Evolutionary conservation across 2,113 vertebrate genomes (phyloP).

Genomic region (Ceuthmochares aereus): DNA sequence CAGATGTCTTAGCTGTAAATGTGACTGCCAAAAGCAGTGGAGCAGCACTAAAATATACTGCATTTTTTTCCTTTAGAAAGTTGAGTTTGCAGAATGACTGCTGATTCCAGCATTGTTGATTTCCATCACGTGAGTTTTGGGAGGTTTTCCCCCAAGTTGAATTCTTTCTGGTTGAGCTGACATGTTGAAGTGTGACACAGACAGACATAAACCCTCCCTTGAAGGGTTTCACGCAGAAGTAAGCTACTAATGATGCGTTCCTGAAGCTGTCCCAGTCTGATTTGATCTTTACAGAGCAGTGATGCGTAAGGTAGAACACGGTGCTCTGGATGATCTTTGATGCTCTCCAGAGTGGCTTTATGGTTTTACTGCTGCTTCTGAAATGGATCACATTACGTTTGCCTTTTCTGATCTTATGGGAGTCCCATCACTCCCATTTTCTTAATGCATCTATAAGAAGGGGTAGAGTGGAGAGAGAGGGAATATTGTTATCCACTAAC

Average conservation of each 20-base stretch:
- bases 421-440: neutral
- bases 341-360: neutral
- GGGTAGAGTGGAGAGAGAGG: neutral
- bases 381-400: neutral
- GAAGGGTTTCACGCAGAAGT: neutral
- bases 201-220: too few relatives aligned
- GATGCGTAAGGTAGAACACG: neutral
- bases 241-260: neutral
- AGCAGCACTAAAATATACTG: neutral
- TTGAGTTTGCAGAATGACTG: neutral
- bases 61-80: neutral
- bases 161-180: neutral
- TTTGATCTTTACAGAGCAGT: neutral
- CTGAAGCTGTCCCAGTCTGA: neutral
- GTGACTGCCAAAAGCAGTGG: constrained; percentile 21
- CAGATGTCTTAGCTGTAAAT: neutral
- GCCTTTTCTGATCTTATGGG: neutral
- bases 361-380: neutral
- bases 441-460: neutral
- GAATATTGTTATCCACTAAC: neutral
- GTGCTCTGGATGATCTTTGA: neutral
- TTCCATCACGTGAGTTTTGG: neutral
- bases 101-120: neutral
- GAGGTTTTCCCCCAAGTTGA: neutral
- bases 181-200: neutral